Evolutionary conservation across 2,888 invertebrate genomes (phyloP).

Genomic region (Phalangium opilio): DNA sequence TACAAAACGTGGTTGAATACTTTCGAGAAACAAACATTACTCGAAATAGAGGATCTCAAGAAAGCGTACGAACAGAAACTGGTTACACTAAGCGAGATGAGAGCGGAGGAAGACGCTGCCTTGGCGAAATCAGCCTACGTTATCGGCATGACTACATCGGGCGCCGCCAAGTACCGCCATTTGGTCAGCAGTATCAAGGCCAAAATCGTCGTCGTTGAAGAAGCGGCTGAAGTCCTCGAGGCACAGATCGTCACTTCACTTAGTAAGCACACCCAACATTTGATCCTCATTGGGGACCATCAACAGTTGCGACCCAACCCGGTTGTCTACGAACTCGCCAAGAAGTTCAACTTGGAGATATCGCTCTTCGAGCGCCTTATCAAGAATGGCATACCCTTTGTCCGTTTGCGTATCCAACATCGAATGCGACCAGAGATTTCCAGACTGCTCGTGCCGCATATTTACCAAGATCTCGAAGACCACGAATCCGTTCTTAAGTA

Average conservation of each 20-base stretch:
- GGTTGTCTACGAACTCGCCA: conserved; percentile 49
- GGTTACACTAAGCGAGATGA: too few relatives aligned
- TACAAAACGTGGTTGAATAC: too few relatives aligned
- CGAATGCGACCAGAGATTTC: conserved; percentile 57
- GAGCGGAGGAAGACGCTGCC: too few relatives aligned
- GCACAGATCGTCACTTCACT: conserved; percentile 33
- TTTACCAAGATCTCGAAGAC: too few relatives aligned
- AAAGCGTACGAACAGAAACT: conserved; percentile 26
- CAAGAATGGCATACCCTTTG: conserved; percentile 44
- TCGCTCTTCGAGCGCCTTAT: conserved; percentile 71
- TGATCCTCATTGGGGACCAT: conserved; percentile 49
- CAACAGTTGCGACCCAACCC: conserved; percentile 60
- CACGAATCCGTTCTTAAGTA: too few relatives aligned
- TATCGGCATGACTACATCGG: conserved; percentile 25
- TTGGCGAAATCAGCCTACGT: not conserved
- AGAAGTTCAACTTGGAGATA: conserved; percentile 49
- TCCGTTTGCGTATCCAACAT: conserved; percentile 49
- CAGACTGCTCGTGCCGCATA: conserved; percentile 26
- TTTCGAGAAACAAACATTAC: too few relatives aligned
- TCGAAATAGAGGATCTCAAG: too few relatives aligned
- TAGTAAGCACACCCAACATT: conserved; percentile 25
- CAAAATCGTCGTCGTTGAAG: conserved; percentile 34
- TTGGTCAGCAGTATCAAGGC: conserved; percentile 26
- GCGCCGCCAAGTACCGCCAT: conserved; percentile 23
- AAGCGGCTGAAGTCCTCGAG: conserved; percentile 36